Evolutionary conservation across 2,113 vertebrate genomes (phyloP), one percentile per base, ranked within the genome.

Genomic region (Tetraodon nigroviridis): DNA sequence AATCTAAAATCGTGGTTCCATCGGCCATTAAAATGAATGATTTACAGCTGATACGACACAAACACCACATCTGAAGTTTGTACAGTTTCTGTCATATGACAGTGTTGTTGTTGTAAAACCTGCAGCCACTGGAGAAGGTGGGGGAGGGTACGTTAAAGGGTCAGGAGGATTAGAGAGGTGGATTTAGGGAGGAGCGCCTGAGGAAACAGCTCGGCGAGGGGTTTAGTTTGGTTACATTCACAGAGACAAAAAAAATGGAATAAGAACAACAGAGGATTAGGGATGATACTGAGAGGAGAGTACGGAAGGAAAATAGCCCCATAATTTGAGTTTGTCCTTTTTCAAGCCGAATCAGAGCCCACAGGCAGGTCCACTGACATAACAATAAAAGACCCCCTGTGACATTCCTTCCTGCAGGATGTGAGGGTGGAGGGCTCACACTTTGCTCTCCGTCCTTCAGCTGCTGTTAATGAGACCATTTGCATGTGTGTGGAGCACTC

Each of bases 401-500:
- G 78, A 75, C 75, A 87, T 86, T 86, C 83, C 75, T 82, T 79
- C 42, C 60, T 61, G 59, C 76, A 83, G 67, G 69, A 81, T 69
- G 65, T 69, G 41, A 69, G 49, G 60, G 19, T 27, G 48, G 62
- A 51, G 32, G 32, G 4, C 32, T 37, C 32, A 37, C 32, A 37
- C 8, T 37, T 46, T 46, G 16, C 41, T 59, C 17, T 17, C 7
- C 6, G 29, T 41, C 53, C 17, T 60, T 21, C 75, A 79, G 60
- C 54, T 37, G 60, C 54, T 37, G 48, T 67, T 63, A 69, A 68
- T 21, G 21, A 63, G 37, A 52, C 40, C 13, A 42, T 53, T 20
- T 32, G 20, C 40, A n/a, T 37, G 14, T 71, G 22, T 7, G 59
- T 32, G n/a, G 27, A 40, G 51, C 51, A 93, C 95, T 97, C 83